Base-by-base conservation (phyloP, 1,140 invertebrate genomes). In the Cylas formicarius region DNA sequence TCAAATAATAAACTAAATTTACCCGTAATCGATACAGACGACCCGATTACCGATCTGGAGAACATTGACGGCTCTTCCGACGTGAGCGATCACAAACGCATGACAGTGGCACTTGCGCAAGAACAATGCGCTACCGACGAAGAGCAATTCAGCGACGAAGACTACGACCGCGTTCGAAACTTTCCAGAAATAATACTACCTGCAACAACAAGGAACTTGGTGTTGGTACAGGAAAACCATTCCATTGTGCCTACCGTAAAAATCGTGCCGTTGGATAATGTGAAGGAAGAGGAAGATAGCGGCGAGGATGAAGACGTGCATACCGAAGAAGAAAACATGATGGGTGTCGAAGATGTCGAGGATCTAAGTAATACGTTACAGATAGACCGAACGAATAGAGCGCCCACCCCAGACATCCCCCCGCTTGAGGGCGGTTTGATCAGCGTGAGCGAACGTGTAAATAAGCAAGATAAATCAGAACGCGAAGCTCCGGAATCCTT, bases 221-320 rank as follows among this genome's bases (percentile, higher is more conserved):
- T 71, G 33, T 47, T 71, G 13, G 46, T 72, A 2, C 66, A 68
- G 41, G 71, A 73, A 51, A 66, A 68, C 55, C 57, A 67, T 21
- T 56, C 57, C 34, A 64, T 69, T 2, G 60, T 66, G 16, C 72
- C 69, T 1, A 67, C 63, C 13, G 63, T 67, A 4, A 61, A 65
- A 24, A 67, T 71, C 3, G 58, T 68, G 53, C 69, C 70, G 5
- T 57, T 74, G 48, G 65, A 69, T 27, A 64, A 26, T 23, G 23
- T 44, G 9, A 24, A 24, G 2, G 16, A 20, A 10, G 14, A 31
- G 3, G 2, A 47, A 24, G 23, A 47, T 7, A 35, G 44, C 22
- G 10, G 10, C 24, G 17, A 28, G 17, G 17, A 31, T 29, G 17
- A 13, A 7, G 33, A 16, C 4, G 5, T 21, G 33, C 14, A 11